These are phyloP conservation scores for Chymomyza procnemis DNA, from an alignment of 2,888 invertebrate genomes.

Conservation along the genomic window DNA sequence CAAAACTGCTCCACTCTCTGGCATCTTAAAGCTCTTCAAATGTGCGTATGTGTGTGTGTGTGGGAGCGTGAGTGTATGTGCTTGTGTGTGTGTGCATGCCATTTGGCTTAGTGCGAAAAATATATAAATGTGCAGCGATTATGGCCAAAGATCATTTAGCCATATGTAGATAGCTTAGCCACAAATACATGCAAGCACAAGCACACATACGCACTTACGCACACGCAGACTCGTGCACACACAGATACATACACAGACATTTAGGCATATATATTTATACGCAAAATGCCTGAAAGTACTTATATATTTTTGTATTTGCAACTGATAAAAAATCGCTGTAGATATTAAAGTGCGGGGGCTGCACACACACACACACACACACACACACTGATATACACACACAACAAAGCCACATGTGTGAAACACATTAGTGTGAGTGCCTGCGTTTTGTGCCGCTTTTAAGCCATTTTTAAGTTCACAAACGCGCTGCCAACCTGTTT, in stretches of 20 bases:
- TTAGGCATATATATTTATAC: conserved; percentile 1
- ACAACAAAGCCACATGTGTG: background rate
- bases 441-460: conserved; percentile 33
- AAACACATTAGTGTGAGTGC: conserved; percentile 7
- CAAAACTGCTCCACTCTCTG: conserved; percentile 25
- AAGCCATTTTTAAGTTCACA: conserved; percentile 33
- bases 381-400: background rate
- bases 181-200: conserved; percentile 17
- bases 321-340: conserved; percentile 38
- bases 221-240: too few relatives aligned
- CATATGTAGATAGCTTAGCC: conserved; percentile 22
- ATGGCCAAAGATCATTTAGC: conserved; percentile 58
- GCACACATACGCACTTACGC: conserved; percentile 38
- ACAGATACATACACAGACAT: conserved; percentile 14
- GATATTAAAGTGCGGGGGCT: conserved; percentile 42
- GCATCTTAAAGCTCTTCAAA: conserved; percentile 54
- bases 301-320: conserved; percentile 13
- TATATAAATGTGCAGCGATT: conserved; percentile 69
- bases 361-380: background rate
- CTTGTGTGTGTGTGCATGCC: conserved; percentile 15
- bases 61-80: conserved; percentile 15
- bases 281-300: background rate
- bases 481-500: background rate
- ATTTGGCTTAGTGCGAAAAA: conserved; percentile 48
- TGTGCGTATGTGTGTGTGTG: background rate